phyloP scores from a whole-genome alignment of 1,140 invertebrate species.

The Tetragonula clypearis region DNA sequence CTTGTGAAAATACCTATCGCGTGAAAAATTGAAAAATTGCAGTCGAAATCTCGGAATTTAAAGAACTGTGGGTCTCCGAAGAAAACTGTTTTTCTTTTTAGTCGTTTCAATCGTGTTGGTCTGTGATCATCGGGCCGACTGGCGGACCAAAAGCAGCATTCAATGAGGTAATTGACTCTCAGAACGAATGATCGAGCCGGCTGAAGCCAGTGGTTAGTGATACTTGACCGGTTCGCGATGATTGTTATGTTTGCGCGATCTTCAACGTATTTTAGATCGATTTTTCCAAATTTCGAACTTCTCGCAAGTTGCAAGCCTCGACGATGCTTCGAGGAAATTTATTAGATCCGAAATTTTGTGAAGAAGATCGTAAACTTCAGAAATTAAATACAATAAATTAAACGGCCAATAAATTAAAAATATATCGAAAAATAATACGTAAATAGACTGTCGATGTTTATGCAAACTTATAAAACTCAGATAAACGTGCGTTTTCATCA shows the following conservation, averaged over 20 bases:
- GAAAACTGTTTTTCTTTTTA: not conserved
- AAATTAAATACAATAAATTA: too few species aligned
- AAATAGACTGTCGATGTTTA: too few species aligned
- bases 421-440: too few species aligned
- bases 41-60: not conserved
- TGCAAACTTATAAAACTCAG: too few species aligned
- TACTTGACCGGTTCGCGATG: constrained; percentile 33
- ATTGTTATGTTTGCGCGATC: not conserved
- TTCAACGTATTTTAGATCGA: not conserved
- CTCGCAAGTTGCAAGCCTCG: not conserved
- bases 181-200: constrained; percentile 46
- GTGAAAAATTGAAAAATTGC: not conserved
- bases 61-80: not conserved
- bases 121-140: not conserved
- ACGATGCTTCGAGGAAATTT: not conserved
- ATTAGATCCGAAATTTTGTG: not conserved
- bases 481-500: too few species aligned
- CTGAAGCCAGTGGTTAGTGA: constrained; percentile 44
- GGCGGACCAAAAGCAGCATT: constrained; percentile 6
- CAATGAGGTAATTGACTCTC: constrained; percentile 47
- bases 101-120: not conserved
- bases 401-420: too few species aligned
- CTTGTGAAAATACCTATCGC: too few species aligned
- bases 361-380: not conserved
- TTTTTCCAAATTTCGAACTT: not conserved